Evolutionary conservation across 2,113 vertebrate genomes (phyloP), one percentile per base, ranked within the genome.

Genomic region (Neogale vison): DNA sequence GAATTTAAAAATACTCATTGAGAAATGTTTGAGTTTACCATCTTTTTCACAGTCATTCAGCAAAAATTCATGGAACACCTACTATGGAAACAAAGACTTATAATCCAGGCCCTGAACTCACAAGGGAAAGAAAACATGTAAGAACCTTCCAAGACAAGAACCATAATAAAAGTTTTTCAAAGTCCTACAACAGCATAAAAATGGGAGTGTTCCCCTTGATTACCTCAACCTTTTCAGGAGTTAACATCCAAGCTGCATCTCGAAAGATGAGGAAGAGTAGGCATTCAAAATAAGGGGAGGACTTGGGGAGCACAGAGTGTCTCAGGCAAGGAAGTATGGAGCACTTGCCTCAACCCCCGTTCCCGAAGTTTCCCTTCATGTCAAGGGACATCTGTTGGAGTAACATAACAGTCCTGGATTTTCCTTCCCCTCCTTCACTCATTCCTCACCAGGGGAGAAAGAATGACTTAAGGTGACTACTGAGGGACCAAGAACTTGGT

Each of bases 21-120:
- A 47, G 95, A 95, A 79, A 61, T 84, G 83, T 84, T 61, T 92
- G 59, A 87, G 45, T 79, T 71, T 93, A 63, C 34, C 23, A 36
- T 79, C 31, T 57, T 97, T 93, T 97, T 65, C 31, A 96, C 8
- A 52, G n/a, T 76, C 0, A 1, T 26, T 87, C 50, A 86, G 65
- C 42, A 85, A 93, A 95, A 71, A 84, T 65, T 63, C 39, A 90
- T 31, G 17, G 0, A 95, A 59, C 23, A 47, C 23, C 34, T 85
- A 31, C 59, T 74, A 14, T 24, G n/a, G 72, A 74, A 88, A 63
- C 11, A 82, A 88, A 84, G 76, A 69, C 29, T 65, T 50, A 20
- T 42, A 85, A 92, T 26, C 11, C 88, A 76, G 20, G 34, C 21
- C 18, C 65, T 77, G 17, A 42, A 71, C 50, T 83, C n/a, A 20